Evolutionary conservation across 2,888 invertebrate genomes (phyloP).

Genomic region (Tetragonula carbonaria): DNA sequence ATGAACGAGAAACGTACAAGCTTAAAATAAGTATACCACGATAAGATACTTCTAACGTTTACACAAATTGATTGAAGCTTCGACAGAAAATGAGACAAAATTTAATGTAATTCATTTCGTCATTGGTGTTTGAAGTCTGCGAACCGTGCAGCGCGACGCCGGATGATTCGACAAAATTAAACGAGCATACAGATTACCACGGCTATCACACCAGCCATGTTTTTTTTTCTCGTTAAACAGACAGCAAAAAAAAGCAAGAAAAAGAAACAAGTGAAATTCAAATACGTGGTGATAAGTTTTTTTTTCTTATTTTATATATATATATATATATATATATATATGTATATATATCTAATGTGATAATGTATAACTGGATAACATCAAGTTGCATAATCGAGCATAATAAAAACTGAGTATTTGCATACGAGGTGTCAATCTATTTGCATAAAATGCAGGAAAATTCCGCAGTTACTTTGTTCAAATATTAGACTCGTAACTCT

Average conservation of each 20-base stretch:
- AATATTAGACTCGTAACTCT: background rate
- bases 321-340: too few relatives aligned
- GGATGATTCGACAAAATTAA: slow-evolving; percentile 13
- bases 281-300: background rate
- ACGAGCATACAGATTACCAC: background rate
- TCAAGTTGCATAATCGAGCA: background rate
- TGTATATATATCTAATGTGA: background rate
- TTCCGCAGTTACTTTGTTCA: background rate
- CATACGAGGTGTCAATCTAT: background rate
- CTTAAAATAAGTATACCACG: slow-evolving; percentile 17
- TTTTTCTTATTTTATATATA: background rate
- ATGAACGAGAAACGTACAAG: slow-evolving; percentile 24
- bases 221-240: background rate
- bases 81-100: slow-evolving; percentile 35
- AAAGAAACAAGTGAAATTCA: too few relatives aligned
- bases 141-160: background rate
- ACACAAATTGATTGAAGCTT: slow-evolving; percentile 9
- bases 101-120: slow-evolving; percentile 37
- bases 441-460: background rate
- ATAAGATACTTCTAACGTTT: slow-evolving; percentile 38
- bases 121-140: background rate
- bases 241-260: background rate
- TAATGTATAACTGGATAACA: too few relatives aligned
- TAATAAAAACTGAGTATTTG: background rate
- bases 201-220: background rate